Base-by-base conservation (phyloP, 2,888 invertebrate species). In the Archaeoteleia sp. region DNA sequence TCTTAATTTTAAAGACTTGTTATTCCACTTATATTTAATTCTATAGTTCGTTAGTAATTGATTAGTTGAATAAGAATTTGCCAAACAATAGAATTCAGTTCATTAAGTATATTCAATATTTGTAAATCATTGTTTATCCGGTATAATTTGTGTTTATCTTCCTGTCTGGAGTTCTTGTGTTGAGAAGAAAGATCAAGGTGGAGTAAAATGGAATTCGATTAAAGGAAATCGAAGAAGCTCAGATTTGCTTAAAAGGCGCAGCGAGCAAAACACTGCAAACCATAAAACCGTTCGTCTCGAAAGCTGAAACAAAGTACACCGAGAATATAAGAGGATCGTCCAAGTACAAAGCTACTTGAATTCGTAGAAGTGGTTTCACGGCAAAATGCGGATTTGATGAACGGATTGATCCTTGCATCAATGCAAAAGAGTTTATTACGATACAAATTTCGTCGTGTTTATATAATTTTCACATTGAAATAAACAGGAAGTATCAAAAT, bases 171-270 rank as follows among this genome's bases (percentile, higher is more conserved):
- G 7, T 20, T 20, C 14, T 35, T 35, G 1, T 12, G 14, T 32
- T 10, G 32, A 9, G 12, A 32, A 7, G 12, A 29, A n/a, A 9
- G 9, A 29, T 8, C 29, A 9, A 29, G 9, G 9, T 37, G n/a
- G 12, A 39, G 12, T 7, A 10, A 39, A 39, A n/a, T 23, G 39
- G 14, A 23, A 39, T 39, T 39, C 20, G 23, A 39, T 39, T 39
- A n/a, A 17, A 17, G 17, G n/a, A 37, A 39, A 39, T 39, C 23
- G 23, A 39, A 39, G 23, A 10, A 20, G 23, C 23, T 20, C 23
- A 10, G 39, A 39, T 39, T 39, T 20, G 23, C 39, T n/a, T 23
- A 15, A 37, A 17, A 37, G 17, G n/a, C 17, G 9, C 6, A 14
- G n/a, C 37, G 17, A 37, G 17, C n/a, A 17, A 37, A 37, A 37